A percentile compares a stretch with the other conserved stretches of the same genome.
phyloP scores from a whole-genome alignment of 2,797 vertebrate genomes.

The Harpagifer antarcticus region DNA sequence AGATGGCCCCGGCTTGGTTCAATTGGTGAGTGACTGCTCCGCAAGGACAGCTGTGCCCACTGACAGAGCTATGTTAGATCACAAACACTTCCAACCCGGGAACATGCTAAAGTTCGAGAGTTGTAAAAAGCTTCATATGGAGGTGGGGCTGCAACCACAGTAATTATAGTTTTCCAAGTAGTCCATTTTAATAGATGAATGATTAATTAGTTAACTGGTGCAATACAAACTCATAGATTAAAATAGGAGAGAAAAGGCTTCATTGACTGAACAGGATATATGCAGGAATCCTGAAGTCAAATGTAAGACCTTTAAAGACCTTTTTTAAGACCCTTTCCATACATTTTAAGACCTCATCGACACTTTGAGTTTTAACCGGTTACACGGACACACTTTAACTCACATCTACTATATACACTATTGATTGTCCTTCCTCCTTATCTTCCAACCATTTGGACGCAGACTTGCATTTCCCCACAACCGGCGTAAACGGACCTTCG shows the following conservation, averaged over 20 bases:
- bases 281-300: too few species aligned
- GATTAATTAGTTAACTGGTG: background rate
- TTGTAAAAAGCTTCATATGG: conserved; percentile 47
- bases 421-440: too few species aligned
- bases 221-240: background rate
- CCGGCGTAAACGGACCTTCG: too few species aligned
- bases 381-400: too few species aligned
- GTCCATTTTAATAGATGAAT: background rate
- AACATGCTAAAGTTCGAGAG: conserved; percentile 60
- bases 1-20: conserved; percentile 20
- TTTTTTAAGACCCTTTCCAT: too few species aligned
- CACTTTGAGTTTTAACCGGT: too few species aligned
- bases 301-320: too few species aligned
- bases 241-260: background rate
- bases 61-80: conserved; percentile 49
- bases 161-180: conserved; percentile 13
- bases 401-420: too few species aligned
- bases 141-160: background rate
- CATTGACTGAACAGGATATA: background rate
- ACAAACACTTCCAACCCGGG: conserved; percentile 46
- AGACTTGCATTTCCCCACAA: too few species aligned
- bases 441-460: too few species aligned
- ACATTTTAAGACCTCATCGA: too few species aligned
- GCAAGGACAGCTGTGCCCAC: conserved; percentile 71
- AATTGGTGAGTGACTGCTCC: conserved; percentile 36